These are phyloP conservation scores for Tetramorium alpestre DNA, from an alignment of 1,140 invertebrate species.

Conservation along the genomic window DNA sequence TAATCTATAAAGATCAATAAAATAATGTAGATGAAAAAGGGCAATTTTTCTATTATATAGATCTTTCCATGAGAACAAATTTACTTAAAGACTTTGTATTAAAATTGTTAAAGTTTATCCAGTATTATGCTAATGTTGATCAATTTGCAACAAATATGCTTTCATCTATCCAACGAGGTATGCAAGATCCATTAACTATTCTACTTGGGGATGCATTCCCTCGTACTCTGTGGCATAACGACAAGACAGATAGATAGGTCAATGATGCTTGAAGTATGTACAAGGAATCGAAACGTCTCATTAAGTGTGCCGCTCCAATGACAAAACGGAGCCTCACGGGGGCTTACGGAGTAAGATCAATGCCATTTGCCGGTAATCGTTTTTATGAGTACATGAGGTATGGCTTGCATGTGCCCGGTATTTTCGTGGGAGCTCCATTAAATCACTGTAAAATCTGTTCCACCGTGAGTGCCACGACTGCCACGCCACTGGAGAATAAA, in stretches of 20 bases:
- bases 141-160: constrained; percentile 24
- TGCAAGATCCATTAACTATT: constrained; percentile 37
- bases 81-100: background rate
- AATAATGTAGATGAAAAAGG: background rate
- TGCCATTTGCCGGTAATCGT: constrained; percentile 61
- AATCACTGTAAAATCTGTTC: constrained; percentile 85
- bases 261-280: background rate
- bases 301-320: background rate
- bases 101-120: background rate
- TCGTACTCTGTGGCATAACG: constrained; percentile 10
- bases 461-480: constrained; percentile 75
- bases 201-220: constrained; percentile 33
- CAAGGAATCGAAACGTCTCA: background rate
- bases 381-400: constrained; percentile 58
- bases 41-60: no score
- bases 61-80: background rate
- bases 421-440: constrained; percentile 83
- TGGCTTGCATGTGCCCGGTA: constrained; percentile 68
- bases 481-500: constrained; percentile 82
- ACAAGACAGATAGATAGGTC: constrained; percentile 38
- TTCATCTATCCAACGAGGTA: constrained; percentile 20
- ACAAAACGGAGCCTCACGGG: constrained; percentile 15
- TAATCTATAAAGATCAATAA: background rate
- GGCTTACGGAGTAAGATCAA: constrained; percentile 56
- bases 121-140: background rate